phyloP scores from a whole-genome alignment of 2,888 invertebrate species.

The Argyresthia goedartella region DNA sequence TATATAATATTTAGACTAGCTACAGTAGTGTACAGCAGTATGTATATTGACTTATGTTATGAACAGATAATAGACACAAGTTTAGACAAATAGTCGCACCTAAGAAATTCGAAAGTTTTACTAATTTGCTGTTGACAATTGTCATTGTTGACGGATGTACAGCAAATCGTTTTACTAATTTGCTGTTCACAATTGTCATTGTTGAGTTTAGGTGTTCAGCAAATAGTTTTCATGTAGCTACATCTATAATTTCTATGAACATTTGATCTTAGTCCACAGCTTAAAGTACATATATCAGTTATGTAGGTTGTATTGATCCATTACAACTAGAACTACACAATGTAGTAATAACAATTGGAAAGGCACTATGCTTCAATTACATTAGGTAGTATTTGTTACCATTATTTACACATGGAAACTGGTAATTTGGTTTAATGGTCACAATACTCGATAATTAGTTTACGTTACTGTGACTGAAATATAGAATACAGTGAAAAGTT shows the following conservation, averaged over 20 bases:
- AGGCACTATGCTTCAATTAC: constrained; percentile 46
- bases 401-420: neutral
- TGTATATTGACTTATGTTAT: constrained; percentile 1
- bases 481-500: neutral
- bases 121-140: constrained; percentile 15
- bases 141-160: constrained; percentile 10
- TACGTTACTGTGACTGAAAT: neutral
- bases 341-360: constrained; percentile 27
- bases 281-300: no score
- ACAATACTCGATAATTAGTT: neutral
- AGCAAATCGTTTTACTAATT: constrained; percentile 14
- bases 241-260: neutral
- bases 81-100: constrained; percentile 2
- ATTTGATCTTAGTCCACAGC: neutral
- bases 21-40: constrained; percentile 30
- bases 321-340: constrained; percentile 25
- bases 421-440: neutral
- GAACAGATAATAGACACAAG: neutral
- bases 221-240: neutral
- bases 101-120: constrained; percentile 38
- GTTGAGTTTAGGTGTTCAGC: neutral
- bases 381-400: constrained; percentile 26
- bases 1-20: constrained; percentile 44
- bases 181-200: constrained; percentile 15
- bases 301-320: neutral